Evolutionary conservation across 2,797 vertebrate species (phyloP).

Genomic region (Melanogrammus aeglefinus): DNA sequence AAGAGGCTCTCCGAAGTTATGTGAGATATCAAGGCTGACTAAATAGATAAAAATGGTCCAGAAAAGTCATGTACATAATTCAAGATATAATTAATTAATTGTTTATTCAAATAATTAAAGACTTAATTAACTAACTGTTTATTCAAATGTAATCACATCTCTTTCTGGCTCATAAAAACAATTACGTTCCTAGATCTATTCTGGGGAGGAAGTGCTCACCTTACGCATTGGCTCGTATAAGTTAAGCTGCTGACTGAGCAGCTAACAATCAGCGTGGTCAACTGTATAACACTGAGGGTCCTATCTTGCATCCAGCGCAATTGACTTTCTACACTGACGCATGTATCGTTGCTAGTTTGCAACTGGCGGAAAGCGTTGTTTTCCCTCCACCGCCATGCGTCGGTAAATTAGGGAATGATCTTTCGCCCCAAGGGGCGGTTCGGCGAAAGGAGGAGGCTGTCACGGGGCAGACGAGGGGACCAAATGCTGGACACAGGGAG

Average conservation of each 20-base stretch:
- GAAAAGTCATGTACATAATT: not conserved
- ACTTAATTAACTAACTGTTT: not conserved
- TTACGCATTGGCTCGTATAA: not conserved
- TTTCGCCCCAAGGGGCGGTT: too few relatives aligned
- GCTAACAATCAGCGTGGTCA: not conserved
- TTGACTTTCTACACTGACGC: too few relatives aligned
- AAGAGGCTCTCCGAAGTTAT: not conserved
- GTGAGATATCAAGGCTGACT: not conserved
- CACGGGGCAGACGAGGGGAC: too few relatives aligned
- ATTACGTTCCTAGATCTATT: not conserved
- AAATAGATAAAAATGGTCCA: not conserved
- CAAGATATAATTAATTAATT: too few relatives aligned
- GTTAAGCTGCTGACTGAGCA: not conserved
- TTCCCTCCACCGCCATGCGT: too few relatives aligned
- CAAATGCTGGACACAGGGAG: too few relatives aligned
- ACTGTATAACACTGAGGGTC: not conserved
- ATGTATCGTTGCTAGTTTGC: too few relatives aligned
- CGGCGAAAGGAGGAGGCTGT: too few relatives aligned
- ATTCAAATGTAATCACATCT: conserved; percentile 1
- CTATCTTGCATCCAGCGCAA: too few relatives aligned
- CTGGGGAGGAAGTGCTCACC: not conserved
- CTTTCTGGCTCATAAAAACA: not conserved
- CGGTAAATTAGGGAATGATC: too few relatives aligned
- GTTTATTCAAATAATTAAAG: not conserved
- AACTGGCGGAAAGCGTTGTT: too few relatives aligned